Evolutionary conservation across 2,888 invertebrate genomes (phyloP), one percentile per base, ranked within the genome.

Genomic region (Caenorhabditis angaria): DNA sequence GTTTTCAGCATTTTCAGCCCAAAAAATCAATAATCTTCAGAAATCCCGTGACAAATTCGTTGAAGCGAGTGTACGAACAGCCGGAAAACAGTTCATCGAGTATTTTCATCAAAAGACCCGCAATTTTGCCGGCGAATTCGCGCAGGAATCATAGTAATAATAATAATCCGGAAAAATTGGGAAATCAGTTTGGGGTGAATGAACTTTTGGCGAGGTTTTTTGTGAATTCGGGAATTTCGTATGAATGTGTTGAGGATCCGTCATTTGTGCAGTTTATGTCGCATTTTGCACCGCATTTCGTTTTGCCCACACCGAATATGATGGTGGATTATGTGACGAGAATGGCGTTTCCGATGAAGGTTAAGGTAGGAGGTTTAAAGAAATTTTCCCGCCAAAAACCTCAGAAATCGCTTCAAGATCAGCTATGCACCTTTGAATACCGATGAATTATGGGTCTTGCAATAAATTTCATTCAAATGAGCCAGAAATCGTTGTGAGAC

Each of bases 161-260:
- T 12, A 2, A 25, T 27, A n/a, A n/a, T n/a, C n/a, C n/a, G n/a
- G n/a, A n/a, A n/a, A n/a, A n/a, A n/a, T n/a, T 27, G 24, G 10
- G 54, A 54, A 27, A 5, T 54, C 8, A 27, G 27, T 27, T 18
- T 8, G 27, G 54, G 10, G 12, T 24, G 1, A 47, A 58, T 24
- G 47, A 35, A 35, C 18, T 58, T 4, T 20, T 58, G 22, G 22
- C 47, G 1, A 20, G 47, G 3, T 50, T 66, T 8, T 35, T 66
- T 10, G 14, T 51, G 12, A 35, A 56, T n/a, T 50, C 47, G 47
- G 70, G 70, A 22, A 1, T 65, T 6, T 53, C 70, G 2, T 27
- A 58, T 20, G 65, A 65, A 1, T 5, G 2, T 0, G 51, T 58
- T 0, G 18, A 55, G 1, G 51, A 61, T 6, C 61, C 47, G 2